These are phyloP conservation scores for Melanotus villosus DNA, from an alignment of 2,888 invertebrate genomes.

Conservation along the genomic window DNA sequence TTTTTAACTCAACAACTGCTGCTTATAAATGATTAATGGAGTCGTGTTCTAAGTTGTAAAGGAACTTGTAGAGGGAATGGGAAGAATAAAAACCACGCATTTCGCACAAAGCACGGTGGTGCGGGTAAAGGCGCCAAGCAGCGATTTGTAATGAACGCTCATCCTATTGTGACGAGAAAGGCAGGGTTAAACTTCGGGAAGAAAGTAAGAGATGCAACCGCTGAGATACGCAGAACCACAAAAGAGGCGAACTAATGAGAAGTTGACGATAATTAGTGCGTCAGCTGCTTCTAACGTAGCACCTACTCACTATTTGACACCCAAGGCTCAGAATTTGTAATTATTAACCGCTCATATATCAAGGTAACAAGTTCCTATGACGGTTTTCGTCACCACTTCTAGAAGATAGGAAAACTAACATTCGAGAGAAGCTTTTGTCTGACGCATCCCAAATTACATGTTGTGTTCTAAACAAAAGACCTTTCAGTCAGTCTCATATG, in stretches of 20 bases:
- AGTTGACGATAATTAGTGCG: slow-evolving; percentile 38
- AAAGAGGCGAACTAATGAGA: slow-evolving; percentile 38
- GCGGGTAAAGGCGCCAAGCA: slow-evolving; percentile 8
- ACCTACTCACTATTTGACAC: slow-evolving; percentile 32
- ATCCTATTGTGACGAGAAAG: slow-evolving; percentile 3
- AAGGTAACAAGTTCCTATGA: slow-evolving; percentile 26
- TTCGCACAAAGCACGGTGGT: background rate
- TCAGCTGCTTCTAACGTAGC: slow-evolving; percentile 37
- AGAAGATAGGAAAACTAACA: background rate
- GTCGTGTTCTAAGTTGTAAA: slow-evolving; percentile 10
- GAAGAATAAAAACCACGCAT: slow-evolving; percentile 12
- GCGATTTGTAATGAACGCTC: slow-evolving; percentile 30
- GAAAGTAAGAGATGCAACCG: slow-evolving; percentile 30
- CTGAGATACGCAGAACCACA: slow-evolving; percentile 25
- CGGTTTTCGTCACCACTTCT: slow-evolving; percentile 11
- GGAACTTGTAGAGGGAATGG: slow-evolving; percentile 1
- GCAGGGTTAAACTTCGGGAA: slow-evolving; percentile 23
- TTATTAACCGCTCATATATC: slow-evolving; percentile 32
- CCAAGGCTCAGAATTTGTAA: slow-evolving; percentile 33
- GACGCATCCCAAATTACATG: no score
- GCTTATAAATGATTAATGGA: slow-evolving; percentile 20
- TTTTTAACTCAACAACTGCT: slow-evolving; percentile 14
- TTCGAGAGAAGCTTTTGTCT: background rate
- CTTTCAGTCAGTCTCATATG: no score
- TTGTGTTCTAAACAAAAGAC: no score